A percentile compares a stretch with the other conserved stretches of the same genome.
Evolutionary conservation across 2,797 vertebrate genomes (phyloP).

Genomic region (Glossophaga mutica): DNA sequence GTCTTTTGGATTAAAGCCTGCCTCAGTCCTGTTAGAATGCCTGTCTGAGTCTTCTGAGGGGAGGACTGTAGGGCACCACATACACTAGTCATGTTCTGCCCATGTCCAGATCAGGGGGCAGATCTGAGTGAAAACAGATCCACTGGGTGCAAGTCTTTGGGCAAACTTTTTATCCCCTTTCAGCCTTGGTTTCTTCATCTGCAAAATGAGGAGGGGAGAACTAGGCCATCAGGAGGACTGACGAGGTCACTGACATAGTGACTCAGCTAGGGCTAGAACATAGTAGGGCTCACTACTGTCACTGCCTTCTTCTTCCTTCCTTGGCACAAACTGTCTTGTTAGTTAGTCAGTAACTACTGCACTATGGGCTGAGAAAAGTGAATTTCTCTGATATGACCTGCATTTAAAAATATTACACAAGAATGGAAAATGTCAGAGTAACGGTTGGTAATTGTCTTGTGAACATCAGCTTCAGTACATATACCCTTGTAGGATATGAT

Average conservation of each 20-base stretch:
- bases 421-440: background rate
- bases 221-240: background rate
- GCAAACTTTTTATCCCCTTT: background rate
- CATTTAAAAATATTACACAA: background rate
- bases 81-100: background rate
- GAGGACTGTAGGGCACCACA: accelerated
- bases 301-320: background rate
- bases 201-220: background rate
- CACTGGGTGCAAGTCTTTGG: background rate
- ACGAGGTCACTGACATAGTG: background rate
- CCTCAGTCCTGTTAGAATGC: background rate
- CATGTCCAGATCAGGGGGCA: background rate
- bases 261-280: background rate
- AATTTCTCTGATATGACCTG: background rate
- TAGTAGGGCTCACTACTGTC: accelerated
- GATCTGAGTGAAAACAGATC: background rate
- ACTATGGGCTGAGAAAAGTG: background rate
- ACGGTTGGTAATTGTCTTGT: background rate
- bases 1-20: background rate
- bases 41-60: background rate
- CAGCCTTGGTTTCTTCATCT: background rate
- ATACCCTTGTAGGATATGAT: background rate
- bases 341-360: background rate
- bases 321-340: background rate
- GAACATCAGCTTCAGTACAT: background rate